A percentile compares a stretch with the other conserved stretches of the same genome.
Evolutionary conservation across 2,888 invertebrate species (phyloP).

Genomic region (Cheilosia vulpina): DNA sequence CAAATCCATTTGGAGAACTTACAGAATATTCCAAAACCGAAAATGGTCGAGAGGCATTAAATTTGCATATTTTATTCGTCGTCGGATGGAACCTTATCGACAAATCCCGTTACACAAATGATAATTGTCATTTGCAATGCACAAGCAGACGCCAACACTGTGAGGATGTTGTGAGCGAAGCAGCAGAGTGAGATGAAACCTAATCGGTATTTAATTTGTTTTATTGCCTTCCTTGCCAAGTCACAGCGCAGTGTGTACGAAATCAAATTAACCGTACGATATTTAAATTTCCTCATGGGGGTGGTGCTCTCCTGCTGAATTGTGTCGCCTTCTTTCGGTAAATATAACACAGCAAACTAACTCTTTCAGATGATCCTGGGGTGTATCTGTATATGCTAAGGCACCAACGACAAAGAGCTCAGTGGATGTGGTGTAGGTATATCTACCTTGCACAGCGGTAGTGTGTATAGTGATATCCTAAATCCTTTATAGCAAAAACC

Average conservation of each 20-base stretch:
- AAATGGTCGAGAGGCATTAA: slow-evolving; percentile 59
- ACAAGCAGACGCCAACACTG: slow-evolving; percentile 4
- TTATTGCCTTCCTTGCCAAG: slow-evolving; percentile 71
- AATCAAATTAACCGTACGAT: slow-evolving; percentile 74
- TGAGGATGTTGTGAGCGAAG: slow-evolving; percentile 17
- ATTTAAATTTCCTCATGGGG: slow-evolving; percentile 64
- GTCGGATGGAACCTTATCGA: slow-evolving; percentile 70
- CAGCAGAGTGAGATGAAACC: slow-evolving; percentile 56
- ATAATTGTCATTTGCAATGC: slow-evolving; percentile 73
- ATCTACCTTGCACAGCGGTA: background rate
- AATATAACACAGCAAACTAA: slow-evolving; percentile 54
- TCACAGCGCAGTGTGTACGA: slow-evolving; percentile 50
- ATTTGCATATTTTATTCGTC: slow-evolving; percentile 74
- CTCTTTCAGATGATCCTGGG: slow-evolving; percentile 46
- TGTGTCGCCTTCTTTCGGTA: slow-evolving; percentile 13
- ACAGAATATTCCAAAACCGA: slow-evolving; percentile 57
- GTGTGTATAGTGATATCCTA: slow-evolving; percentile 32
- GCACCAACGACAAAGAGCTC: slow-evolving; percentile 49
- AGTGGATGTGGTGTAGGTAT: slow-evolving; percentile 8
- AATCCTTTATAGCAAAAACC: slow-evolving; percentile 69
- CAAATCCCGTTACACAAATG: slow-evolving; percentile 72
- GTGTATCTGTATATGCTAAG: slow-evolving; percentile 13
- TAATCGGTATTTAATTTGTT: slow-evolving; percentile 75
- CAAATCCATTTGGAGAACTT: slow-evolving; percentile 56
- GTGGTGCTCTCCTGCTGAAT: background rate